Conservation (phyloP, 2,888 invertebrate species). For the Exephanes ischioxanthus region DNA sequence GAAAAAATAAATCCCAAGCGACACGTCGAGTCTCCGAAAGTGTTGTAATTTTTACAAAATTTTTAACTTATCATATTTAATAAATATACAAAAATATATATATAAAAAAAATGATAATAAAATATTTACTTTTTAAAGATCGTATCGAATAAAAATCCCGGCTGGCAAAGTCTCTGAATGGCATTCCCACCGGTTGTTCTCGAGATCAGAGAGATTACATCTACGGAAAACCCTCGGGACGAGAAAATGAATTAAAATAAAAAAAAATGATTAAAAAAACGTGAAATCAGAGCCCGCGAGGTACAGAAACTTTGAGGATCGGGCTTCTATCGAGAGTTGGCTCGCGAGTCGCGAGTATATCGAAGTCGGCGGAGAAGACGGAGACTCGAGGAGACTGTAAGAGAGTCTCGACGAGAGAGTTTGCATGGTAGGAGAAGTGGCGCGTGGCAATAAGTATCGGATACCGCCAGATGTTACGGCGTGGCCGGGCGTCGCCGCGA, state of each 20-base stretch:
- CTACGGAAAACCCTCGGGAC: conserved; percentile 2
- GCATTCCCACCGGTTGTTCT: neutral
- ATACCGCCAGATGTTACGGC: conserved; percentile 70
- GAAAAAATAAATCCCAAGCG: too few relatives aligned
- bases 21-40: too few relatives aligned
- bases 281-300: conserved; percentile 11
- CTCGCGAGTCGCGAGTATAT: neutral
- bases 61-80: too few relatives aligned
- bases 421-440: conserved; percentile 72
- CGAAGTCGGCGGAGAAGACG: neutral
- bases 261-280: too few relatives aligned
- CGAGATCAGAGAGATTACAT: neutral
- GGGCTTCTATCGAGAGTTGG: neutral
- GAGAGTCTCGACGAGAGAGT: conserved; percentile 17
- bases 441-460: conserved; percentile 81
- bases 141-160: neutral
- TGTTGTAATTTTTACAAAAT: too few relatives aligned
- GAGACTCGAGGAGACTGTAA: conserved; percentile 15
- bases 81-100: neutral
- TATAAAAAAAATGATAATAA: neutral
- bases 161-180: neutral
- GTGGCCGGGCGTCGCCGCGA: conserved; percentile 75
- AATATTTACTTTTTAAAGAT: neutral
- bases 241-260: neutral
- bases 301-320: conserved; percentile 12